Evolutionary conservation across 2,888 invertebrate species (phyloP), one percentile per base, ranked within the genome.

Genomic region (Rapana venosa): DNA sequence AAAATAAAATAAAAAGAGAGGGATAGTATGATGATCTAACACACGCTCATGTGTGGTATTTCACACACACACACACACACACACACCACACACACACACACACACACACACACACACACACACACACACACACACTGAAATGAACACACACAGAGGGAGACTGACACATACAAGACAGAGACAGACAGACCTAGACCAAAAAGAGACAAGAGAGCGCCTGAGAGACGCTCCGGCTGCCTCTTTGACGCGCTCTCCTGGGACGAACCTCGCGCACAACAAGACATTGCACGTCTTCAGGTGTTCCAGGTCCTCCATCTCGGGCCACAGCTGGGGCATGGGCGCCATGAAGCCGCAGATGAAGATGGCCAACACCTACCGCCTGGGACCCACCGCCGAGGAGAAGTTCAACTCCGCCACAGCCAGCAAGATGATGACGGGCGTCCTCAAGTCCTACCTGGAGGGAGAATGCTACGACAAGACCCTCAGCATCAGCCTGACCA

Each of bases 391-490:
- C 11, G 36, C 91, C 0, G 91, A 91, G 30, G 94, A 95, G 87
- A 92, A 92, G 79, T 95, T 95, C 91, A 93, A 94, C 90, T 90
- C 93, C 15, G 91, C 91, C 11, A 87, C 89, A 30, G 95, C 94
- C 0, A 90, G 93, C 87, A 91, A 92, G 56, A 92, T 94, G 26
- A 94, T 95, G 88, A 91, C 93, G 56, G 91, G 92, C 11, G 93
- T 95, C 0, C 91, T 95, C 26, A 92, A 92, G 84, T 93, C 94
- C 22, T 95, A 94, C 86, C 92, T 95, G 56, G 93, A 93, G 47
- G 94, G 94, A 1, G 95, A 95, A 89, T 92, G 92, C 30, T 95
- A 95, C 91, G 94, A 94, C 88, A 92, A 94, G 30, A 92, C 93
- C n/a, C 92, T 94, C 66, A 94, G 95, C 90, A 91, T 93, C 30